Evolutionary conservation across 1,140 invertebrate species (phyloP).

Genomic region (Pissodes strobi): DNA sequence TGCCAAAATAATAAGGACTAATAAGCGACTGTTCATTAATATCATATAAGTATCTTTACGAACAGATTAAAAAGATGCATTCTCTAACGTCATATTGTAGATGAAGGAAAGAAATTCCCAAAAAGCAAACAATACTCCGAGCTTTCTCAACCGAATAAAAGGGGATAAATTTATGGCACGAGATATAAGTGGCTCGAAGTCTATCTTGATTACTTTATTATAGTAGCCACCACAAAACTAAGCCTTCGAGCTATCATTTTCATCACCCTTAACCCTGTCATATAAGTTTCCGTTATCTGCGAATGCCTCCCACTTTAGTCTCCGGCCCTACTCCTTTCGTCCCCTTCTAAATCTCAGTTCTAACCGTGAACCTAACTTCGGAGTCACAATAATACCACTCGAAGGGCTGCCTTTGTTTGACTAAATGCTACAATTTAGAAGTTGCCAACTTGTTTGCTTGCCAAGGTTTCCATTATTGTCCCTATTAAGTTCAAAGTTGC

Average conservation of each 20-base stretch:
- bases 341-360: conserved; percentile 27
- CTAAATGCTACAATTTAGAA: conserved; percentile 57
- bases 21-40: too few relatives aligned
- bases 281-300: conserved; percentile 57
- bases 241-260: conserved; percentile 55
- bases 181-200: conserved; percentile 38
- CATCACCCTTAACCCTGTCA: conserved; percentile 58
- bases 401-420: conserved; percentile 53
- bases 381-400: conserved; percentile 50
- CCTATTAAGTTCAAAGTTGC: conserved; percentile 52
- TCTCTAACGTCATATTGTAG: too few relatives aligned
- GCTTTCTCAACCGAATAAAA: conserved; percentile 10
- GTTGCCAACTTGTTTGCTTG: conserved; percentile 54
- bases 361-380: conserved; percentile 38
- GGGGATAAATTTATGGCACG: conserved; percentile 17
- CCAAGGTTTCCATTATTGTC: conserved; percentile 54
- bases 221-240: conserved; percentile 51
- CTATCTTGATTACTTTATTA: conserved; percentile 51
- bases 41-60: too few relatives aligned
- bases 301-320: conserved; percentile 28
- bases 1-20: too few relatives aligned
- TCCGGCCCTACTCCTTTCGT: not conserved
- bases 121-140: too few relatives aligned
- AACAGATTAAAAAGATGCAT: too few relatives aligned
- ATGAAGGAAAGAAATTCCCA: too few relatives aligned